A percentile compares a stretch with the other conserved stretches of the same genome.
phyloP scores from a whole-genome alignment of 2,888 invertebrate genomes.

The Conistra vaccinii region DNA sequence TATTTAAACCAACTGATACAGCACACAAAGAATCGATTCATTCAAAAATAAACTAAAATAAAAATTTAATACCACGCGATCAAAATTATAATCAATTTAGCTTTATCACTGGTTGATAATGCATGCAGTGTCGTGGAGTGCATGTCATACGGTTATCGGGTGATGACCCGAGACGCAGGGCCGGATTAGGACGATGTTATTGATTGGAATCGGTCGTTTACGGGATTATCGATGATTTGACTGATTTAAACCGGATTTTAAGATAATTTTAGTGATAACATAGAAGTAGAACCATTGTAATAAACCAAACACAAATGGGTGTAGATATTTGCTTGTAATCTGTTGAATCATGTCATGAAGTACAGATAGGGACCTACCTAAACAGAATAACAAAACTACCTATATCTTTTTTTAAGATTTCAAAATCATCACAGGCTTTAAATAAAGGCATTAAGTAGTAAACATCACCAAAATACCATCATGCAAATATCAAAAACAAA shows the following conservation, averaged over 20 bases:
- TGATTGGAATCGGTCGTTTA: neutral
- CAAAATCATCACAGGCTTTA: neutral
- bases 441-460: too few species aligned
- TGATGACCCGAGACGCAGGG: slow-evolving; percentile 67
- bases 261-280: neutral
- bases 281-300: neutral
- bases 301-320: neutral
- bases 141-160: slow-evolving; percentile 69
- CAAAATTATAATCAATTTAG: slow-evolving; percentile 52
- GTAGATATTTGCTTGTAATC: neutral
- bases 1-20: slow-evolving; percentile 9
- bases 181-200: slow-evolving; percentile 30
- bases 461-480: too few species aligned
- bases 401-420: neutral
- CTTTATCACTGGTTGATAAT: slow-evolving; percentile 59
- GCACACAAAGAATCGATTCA: slow-evolving; percentile 25
- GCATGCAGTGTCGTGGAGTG: slow-evolving; percentile 61
- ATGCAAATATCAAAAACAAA: too few species aligned
- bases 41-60: slow-evolving; percentile 3
- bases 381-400: neutral
- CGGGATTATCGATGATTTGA: neutral
- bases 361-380: neutral
- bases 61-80: slow-evolving; percentile 37
- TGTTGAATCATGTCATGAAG: neutral
- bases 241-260: slow-evolving; percentile 5